phyloP scores from a whole-genome alignment of 2,113 vertebrate species.

The Melanotaenia duboulayi region DNA sequence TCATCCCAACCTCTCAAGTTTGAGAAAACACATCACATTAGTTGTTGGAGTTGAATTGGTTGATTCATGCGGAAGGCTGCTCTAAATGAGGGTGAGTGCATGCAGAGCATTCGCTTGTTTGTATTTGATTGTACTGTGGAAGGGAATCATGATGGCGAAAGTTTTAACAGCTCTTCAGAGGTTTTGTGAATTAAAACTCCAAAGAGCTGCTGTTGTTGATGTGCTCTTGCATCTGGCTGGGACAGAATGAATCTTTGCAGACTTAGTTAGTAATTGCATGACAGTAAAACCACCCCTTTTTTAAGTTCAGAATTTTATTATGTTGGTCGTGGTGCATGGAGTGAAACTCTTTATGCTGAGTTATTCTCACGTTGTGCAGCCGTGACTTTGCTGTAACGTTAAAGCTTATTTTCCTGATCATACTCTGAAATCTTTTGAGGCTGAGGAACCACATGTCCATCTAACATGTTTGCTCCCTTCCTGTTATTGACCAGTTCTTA shows the following conservation, averaged over 20 bases:
- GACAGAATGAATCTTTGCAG: slow-evolving; percentile 56
- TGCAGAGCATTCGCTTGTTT: background rate
- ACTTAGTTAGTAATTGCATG: slow-evolving; percentile 65
- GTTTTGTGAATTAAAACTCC: slow-evolving; percentile 49
- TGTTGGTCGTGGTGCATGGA: slow-evolving; percentile 13
- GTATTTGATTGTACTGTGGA: slow-evolving; percentile 11
- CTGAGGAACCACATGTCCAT: background rate
- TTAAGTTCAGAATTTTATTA: slow-evolving; percentile 43
- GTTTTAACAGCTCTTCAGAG: slow-evolving; percentile 45
- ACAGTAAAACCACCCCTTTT: slow-evolving; percentile 37
- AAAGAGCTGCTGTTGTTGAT: slow-evolving; percentile 38
- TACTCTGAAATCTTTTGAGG: background rate
- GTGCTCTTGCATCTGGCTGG: slow-evolving; percentile 42
- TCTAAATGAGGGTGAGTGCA: slow-evolving; percentile 10
- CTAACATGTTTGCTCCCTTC: background rate
- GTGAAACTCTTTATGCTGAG: slow-evolving; percentile 21
- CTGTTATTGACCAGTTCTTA: slow-evolving; percentile 45
- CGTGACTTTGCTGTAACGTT: slow-evolving; percentile 3
- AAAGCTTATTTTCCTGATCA: background rate
- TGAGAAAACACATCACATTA: slow-evolving; percentile 68
- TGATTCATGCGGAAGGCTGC: slow-evolving; percentile 58
- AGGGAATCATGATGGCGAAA: slow-evolving; percentile 48
- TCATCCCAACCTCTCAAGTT: slow-evolving; percentile 60
- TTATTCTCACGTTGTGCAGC: background rate
- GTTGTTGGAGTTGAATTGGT: slow-evolving; percentile 61